phyloP scores from a whole-genome alignment of 1,140 invertebrate genomes.

The Calliphora vicina region DNA sequence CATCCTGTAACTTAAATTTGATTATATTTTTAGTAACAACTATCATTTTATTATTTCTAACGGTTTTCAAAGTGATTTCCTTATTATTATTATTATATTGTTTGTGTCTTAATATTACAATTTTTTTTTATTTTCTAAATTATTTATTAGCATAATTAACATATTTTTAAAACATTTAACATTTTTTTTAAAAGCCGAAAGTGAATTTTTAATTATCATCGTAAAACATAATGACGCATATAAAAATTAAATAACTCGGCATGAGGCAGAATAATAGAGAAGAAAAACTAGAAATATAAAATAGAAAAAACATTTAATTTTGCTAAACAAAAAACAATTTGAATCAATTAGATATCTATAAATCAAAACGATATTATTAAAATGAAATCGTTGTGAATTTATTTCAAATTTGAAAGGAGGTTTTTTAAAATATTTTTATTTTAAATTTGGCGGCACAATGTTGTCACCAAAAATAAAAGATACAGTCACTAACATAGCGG shows the following conservation, averaged over 20 bases:
- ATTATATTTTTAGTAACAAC: too few relatives aligned
- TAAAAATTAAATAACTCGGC: too few relatives aligned
- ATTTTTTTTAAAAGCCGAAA: not conserved
- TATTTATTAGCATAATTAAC: too few relatives aligned
- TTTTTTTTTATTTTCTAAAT: too few relatives aligned
- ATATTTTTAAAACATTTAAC: not conserved
- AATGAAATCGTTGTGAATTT: not conserved
- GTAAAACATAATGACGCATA: not conserved
- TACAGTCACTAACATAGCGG: too few relatives aligned
- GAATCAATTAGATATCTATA: not conserved
- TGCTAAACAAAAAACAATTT: not conserved
- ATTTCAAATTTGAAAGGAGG: not conserved
- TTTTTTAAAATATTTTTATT: not conserved
- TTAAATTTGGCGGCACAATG: not conserved
- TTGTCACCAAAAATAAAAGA: too few relatives aligned
- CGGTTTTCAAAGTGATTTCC: too few relatives aligned
- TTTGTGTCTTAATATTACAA: too few relatives aligned
- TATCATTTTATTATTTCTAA: too few relatives aligned
- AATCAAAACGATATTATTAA: not conserved
- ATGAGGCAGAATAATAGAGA: too few relatives aligned
- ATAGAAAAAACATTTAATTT: not conserved
- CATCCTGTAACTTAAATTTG: too few relatives aligned
- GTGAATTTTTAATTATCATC: not conserved
- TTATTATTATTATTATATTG: too few relatives aligned
- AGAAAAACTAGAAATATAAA: not conserved